These are phyloP conservation scores for Nyctalus aviator DNA, from an alignment of 2,797 vertebrate species.

Conservation along the genomic window DNA sequence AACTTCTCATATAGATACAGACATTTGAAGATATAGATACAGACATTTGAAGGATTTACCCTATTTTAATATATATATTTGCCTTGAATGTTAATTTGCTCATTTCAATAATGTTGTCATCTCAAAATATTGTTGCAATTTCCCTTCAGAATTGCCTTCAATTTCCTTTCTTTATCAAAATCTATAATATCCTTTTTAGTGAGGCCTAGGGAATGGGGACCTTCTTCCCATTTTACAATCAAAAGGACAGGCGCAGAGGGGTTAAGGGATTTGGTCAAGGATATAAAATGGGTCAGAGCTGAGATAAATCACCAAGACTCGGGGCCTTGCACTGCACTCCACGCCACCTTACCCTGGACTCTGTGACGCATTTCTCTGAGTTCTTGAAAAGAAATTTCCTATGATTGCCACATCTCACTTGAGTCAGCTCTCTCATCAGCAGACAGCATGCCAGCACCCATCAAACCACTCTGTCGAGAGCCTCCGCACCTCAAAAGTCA, in stretches of 20 bases:
- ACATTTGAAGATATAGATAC: too few species aligned
- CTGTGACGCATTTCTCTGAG: background rate
- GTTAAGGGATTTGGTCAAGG: constrained; percentile 23
- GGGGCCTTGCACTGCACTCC: background rate
- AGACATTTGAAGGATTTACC: constrained; percentile 12
- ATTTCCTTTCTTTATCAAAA: constrained; percentile 36
- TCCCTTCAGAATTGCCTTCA: background rate
- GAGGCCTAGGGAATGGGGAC: background rate
- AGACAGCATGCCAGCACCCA: background rate
- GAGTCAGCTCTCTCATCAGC: background rate
- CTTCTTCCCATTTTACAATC: constrained; percentile 18
- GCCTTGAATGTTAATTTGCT: background rate
- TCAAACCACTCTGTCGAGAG: background rate
- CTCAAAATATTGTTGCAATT: constrained; percentile 28
- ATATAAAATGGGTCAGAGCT: constrained; percentile 47
- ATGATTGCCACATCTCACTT: constrained; percentile 5
- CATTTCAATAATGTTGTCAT: background rate
- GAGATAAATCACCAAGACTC: constrained; percentile 24
- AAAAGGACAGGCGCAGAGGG: background rate
- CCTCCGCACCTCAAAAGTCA: constrained; percentile 28
- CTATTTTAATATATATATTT: background rate
- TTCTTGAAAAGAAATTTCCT: constrained; percentile 55
- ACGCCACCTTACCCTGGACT: constrained; percentile 2
- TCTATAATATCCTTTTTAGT: background rate
- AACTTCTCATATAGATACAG: too few species aligned